Evolutionary conservation across 92 coral and sea anemone genomes (phyloP), one percentile per base, ranked within the genome.

Genomic region (Epizoanthus scotinus): DNA sequence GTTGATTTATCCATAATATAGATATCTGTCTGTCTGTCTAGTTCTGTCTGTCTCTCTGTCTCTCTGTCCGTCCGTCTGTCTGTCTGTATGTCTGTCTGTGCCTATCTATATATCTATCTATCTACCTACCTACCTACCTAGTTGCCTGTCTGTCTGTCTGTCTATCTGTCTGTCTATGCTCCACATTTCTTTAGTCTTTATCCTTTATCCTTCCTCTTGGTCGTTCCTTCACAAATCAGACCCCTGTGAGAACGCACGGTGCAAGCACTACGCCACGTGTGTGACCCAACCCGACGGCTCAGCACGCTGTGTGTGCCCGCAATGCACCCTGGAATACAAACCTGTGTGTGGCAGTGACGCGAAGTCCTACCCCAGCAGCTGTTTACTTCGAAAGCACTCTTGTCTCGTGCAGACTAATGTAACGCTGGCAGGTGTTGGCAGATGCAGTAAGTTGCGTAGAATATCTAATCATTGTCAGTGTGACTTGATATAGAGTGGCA

Each of bases 301-400:
- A 13, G 92, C 97, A 17, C 85, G 89, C 61, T 95, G 98, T 57
- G 73, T 44, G 9, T 95, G 98, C 77, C 89, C 88, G 3, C 25
- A 71, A 38, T 95, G 98, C 74, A 82, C 87, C 72, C 90, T 94
- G 67, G 90, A 86, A 22, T 91, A 93, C 82, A 83, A 83, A 21
- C 94, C 97, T 17, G 98, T 95, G 15, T 95, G 98, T 83, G 98
- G 98, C 17, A 84, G 74, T 61, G 94, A 95, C 63, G 91, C 83
- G 40, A 80, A 81, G 63, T 92, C 97, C 0, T 93, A 95, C 75
- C 81, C 91, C 58, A 95, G 93, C 67, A 81, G 87, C 54, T 95
- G 98, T 67, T 54, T 94, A 34, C 89, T 95, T 60, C 78, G 71
- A 47, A 85, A 90, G 34, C 91, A 86, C 54, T 87, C 95, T 14